A percentile compares a stretch with the other conserved stretches of the same genome.
Evolutionary conservation across 2,113 vertebrate genomes (phyloP).

Genomic region (Neogale vison): DNA sequence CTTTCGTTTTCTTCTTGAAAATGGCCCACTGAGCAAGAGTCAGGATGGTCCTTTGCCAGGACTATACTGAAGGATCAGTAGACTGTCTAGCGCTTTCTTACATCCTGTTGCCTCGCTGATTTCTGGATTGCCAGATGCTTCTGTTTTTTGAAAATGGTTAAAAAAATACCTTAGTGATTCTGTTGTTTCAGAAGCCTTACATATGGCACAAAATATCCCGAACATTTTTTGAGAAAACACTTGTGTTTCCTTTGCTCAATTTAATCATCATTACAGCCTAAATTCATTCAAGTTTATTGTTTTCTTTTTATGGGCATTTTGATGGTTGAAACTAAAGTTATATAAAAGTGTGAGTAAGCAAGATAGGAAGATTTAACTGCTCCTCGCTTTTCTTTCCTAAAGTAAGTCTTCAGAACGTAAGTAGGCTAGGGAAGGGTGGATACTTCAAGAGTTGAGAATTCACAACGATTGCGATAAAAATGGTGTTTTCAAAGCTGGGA

Average conservation of each 20-base stretch:
- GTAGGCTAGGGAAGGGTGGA: conserved; percentile 19
- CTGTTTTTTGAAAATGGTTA: conserved; percentile 56
- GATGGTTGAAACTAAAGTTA: conserved; percentile 59
- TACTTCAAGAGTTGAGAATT: conserved; percentile 52
- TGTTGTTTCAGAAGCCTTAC: conserved; percentile 71
- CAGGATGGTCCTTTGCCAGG: conserved; percentile 50
- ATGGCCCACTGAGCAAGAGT: conserved; percentile 16
- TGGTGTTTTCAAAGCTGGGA: conserved; percentile 41
- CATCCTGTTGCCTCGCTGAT: conserved; percentile 61
- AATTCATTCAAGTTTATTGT: conserved; percentile 50
- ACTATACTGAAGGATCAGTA: conserved; percentile 6
- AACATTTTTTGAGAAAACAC: conserved; percentile 47
- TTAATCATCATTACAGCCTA: conserved; percentile 51
- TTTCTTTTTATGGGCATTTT: conserved; percentile 60
- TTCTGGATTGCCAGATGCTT: conserved; percentile 69
- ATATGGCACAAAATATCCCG: conserved; percentile 59
- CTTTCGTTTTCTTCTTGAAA: conserved; percentile 1
- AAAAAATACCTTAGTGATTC: conserved; percentile 68
- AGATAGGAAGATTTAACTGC: conserved; percentile 44
- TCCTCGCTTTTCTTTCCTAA: not conserved
- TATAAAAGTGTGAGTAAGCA: conserved; percentile 31
- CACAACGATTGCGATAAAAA: conserved; percentile 4
- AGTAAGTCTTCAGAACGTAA: conserved; percentile 50
- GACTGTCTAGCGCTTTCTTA: conserved; percentile 59
- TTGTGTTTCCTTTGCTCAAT: conserved; percentile 58